A percentile compares a stretch with the other conserved stretches of the same genome.
Evolutionary conservation across 53 echinoderm and acorn worm species (phyloP).

Genomic region (Temnopleurus reevesii): DNA sequence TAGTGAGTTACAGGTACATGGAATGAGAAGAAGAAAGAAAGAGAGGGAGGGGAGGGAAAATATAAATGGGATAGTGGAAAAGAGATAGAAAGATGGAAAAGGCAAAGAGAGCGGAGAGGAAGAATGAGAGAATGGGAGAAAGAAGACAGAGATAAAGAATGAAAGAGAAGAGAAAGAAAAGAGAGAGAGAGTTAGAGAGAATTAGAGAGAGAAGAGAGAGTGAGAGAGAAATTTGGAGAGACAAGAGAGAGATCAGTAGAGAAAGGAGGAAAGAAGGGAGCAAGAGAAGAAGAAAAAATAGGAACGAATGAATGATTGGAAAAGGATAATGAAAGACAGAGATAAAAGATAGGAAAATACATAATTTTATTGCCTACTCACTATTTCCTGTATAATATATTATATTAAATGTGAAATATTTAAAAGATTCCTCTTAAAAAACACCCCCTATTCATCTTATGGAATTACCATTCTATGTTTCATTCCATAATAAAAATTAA

Average conservation of each 20-base stretch:
- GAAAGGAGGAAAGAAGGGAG: neutral
- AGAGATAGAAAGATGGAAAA: neutral
- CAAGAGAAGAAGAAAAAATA: neutral
- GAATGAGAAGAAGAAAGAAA: neutral
- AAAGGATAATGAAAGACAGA: neutral
- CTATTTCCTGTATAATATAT: no score
- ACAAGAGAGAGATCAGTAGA: neutral
- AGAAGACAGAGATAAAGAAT: neutral
- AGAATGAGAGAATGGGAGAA: neutral
- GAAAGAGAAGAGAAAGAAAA: neutral
- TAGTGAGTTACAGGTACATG: no score
- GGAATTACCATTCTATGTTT: no score
- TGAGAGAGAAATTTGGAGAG: neutral
- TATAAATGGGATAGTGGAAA: no score
- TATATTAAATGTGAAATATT: no score
- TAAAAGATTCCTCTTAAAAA: no score
- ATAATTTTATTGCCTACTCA: no score
- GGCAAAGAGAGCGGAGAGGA: neutral
- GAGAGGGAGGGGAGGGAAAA: neutral
- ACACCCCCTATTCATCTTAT: no score
- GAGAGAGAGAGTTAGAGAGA: neutral
- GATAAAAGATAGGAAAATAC: neutral
- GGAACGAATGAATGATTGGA: neutral
- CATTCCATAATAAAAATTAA: no score
- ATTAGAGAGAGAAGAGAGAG: neutral